These are phyloP conservation scores for Chrysaora quinquecirrha DNA, from an alignment of 30 jellyfish, hydroid and myxozoan species.

Conservation along the genomic window DNA sequence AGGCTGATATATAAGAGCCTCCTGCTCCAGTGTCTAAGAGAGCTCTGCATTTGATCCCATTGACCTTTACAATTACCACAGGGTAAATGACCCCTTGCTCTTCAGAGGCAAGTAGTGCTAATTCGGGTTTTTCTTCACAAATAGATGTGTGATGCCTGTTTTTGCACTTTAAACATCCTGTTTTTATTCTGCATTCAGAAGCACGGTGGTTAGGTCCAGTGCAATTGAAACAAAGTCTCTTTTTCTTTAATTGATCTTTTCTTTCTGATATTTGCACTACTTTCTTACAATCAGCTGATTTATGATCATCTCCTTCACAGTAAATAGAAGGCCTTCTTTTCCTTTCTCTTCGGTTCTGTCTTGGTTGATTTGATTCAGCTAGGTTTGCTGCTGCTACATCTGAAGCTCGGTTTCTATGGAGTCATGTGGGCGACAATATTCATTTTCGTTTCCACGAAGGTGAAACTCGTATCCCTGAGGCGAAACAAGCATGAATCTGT, in stretches of 20 bases:
- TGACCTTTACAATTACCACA: conserved; percentile 48
- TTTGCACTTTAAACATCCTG: conserved; percentile 55
- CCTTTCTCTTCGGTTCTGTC: background rate
- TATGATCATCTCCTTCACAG: conserved; percentile 44
- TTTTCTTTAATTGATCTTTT: conserved; percentile 30
- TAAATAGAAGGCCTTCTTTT: background rate
- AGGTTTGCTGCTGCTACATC: too few relatives aligned
- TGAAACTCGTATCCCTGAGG: too few relatives aligned
- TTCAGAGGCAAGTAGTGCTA: conserved; percentile 44
- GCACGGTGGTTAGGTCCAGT: conserved; percentile 66
- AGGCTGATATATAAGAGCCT: conserved; percentile 67
- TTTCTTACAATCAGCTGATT: conserved; percentile 30
- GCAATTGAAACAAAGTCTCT: conserved; percentile 57
- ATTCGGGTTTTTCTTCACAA: conserved; percentile 37
- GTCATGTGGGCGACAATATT: too few relatives aligned
- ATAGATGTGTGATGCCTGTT: conserved; percentile 62
- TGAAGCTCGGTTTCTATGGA: too few relatives aligned
- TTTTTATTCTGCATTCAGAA: conserved; percentile 47
- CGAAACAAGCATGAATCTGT: too few relatives aligned
- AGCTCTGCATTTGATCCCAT: conserved; percentile 67
- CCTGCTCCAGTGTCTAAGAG: conserved; percentile 78
- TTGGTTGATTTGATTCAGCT: background rate
- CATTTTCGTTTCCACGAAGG: too few relatives aligned
- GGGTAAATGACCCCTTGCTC: conserved; percentile 41
- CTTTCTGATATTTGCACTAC: conserved; percentile 31